Base-by-base conservation (phyloP, 2,113 vertebrate genomes). In the Platysteira castanea region DNA sequence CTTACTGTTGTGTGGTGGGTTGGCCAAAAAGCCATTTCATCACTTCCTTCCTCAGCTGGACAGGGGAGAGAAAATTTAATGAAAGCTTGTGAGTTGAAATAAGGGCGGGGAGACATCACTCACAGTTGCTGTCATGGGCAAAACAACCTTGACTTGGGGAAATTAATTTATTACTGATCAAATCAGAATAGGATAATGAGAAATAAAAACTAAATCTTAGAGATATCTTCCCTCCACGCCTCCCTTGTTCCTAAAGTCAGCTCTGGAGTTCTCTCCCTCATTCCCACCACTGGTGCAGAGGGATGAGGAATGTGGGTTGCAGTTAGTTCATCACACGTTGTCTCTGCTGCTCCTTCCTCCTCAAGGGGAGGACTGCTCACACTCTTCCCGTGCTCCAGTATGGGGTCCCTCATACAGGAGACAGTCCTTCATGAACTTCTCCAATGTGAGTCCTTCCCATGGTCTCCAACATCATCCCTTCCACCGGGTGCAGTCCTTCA, bases 91-190 rank as follows among this genome's bases (percentile, higher is more conserved):
- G 17, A 15, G 5, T 70, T 27, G 4, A 64, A 15, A 57, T 52
- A 41, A 82, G 18, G 50, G 9, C 18, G 31, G 50, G 50, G 12
- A 57, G 21, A 24, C 17, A 31, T 70, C 17, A 64, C 12, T 70
- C 21, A 57, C 7, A 35, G 7, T 27, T 41, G 31, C 15, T 11
- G 3, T 70, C 52, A 35, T 0, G 0, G 9, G 39, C 28, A 59
- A 44, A 76, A 52, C 24, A 82, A 10, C 26, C 37, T 59, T 50
- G 37, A 53, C 50, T 41, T 64, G 37, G 13, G 8, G 7, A 82
- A 76, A 70, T 64, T 31, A 46, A n/a, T 63, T 69, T 44, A 41
- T 87, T 64, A 46, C 24, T 5, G 6, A 24, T 59, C 15, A 64
- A 77, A 41, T 64, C 17, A 82, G 49, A 64, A 33, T 30, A 57